These are phyloP conservation scores for Metaphire vulgaris DNA, from an alignment of 1,140 invertebrate species.

Conservation along the genomic window DNA sequence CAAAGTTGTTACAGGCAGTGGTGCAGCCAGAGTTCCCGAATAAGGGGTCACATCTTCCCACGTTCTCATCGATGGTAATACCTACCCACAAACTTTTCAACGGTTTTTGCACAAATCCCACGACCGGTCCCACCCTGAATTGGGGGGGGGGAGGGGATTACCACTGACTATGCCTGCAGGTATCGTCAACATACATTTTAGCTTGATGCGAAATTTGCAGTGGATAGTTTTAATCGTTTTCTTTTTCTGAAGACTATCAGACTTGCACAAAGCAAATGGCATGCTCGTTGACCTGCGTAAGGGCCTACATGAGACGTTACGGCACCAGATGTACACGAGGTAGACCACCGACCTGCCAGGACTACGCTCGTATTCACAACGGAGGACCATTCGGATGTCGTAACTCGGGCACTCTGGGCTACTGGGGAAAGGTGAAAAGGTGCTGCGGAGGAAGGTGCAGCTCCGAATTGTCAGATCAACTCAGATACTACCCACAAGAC, in stretches of 20 bases:
- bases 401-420: constrained; percentile 37
- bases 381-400: constrained; percentile 50
- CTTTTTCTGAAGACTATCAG: constrained; percentile 34
- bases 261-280: constrained; percentile 39
- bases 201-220: too few relatives aligned
- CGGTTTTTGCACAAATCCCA: not conserved
- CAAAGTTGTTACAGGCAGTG: too few relatives aligned
- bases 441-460: constrained; percentile 1
- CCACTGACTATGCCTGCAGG: not conserved
- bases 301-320: constrained; percentile 37
- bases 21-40: too few relatives aligned
- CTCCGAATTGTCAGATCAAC: too few relatives aligned
- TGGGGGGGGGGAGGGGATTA: not conserved
- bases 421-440: constrained; percentile 40
- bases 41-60: too few relatives aligned
- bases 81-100: not conserved
- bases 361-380: constrained; percentile 47
- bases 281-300: constrained; percentile 41
- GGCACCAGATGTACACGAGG: constrained; percentile 31
- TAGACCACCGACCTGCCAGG: constrained; percentile 34
- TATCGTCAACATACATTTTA: not conserved
- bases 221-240: not conserved
- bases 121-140: not conserved
- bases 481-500: too few relatives aligned
- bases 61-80: not conserved